These are phyloP conservation scores for Girardia tigrina DNA, from an alignment of 2,888 invertebrate genomes.

Conservation along the genomic window DNA sequence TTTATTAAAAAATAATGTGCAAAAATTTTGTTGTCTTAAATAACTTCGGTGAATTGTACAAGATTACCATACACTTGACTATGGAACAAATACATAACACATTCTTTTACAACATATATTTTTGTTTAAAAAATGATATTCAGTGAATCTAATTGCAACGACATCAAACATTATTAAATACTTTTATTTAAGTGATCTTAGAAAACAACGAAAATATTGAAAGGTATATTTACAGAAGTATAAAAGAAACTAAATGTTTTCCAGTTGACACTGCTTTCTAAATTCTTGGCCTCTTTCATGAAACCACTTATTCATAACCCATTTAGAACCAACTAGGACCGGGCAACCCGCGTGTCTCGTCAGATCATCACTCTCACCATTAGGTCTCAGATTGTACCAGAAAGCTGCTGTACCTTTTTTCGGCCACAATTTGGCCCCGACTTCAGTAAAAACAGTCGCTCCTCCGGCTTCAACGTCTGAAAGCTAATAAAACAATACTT, in stretches of 20 bases:
- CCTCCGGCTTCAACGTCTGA: constrained; percentile 90
- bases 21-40: too few relatives aligned
- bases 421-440: constrained; percentile 74
- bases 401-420: constrained; percentile 78
- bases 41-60: too few relatives aligned
- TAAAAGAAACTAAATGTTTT: neutral
- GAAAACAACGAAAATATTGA: too few relatives aligned
- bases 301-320: constrained; percentile 90
- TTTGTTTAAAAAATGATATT: too few relatives aligned
- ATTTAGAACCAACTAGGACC: constrained; percentile 83
- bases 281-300: constrained; percentile 80
- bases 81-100: too few relatives aligned
- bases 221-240: neutral
- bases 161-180: too few relatives aligned
- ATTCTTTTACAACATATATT: too few relatives aligned
- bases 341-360: constrained; percentile 94
- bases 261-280: constrained; percentile 53
- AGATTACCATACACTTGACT: too few relatives aligned
- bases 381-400: constrained; percentile 81
- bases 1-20: too few relatives aligned
- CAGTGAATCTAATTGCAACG: too few relatives aligned
- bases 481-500: constrained; percentile 59
- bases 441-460: constrained; percentile 82
- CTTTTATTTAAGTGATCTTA: too few relatives aligned
- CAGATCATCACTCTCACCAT: constrained; percentile 75